A percentile compares a stretch with the other conserved stretches of the same genome.
Conservation (phyloP, 2,113 vertebrate genomes). For the Lichenostomus cassidix region DNA sequence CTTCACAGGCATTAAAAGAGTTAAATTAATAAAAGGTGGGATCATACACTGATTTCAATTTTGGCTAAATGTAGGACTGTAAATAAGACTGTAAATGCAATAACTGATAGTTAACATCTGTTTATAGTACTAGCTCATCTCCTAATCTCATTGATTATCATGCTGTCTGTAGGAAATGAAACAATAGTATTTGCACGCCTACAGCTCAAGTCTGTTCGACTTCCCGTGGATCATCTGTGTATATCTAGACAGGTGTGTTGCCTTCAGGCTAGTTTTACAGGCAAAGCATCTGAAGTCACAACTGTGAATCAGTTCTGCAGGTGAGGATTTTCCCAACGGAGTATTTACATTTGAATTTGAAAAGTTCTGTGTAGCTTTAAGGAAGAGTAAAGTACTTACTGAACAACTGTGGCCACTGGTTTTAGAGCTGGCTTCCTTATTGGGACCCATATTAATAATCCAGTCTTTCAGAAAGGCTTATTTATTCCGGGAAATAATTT, state of each 20-base stretch:
- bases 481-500: background rate
- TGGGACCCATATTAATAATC: background rate
- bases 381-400: background rate
- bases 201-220: background rate
- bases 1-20: background rate
- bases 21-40: background rate
- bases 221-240: background rate
- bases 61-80: background rate
- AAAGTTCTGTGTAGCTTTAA: background rate
- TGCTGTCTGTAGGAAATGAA: background rate
- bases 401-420: background rate
- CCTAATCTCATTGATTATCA: constrained; percentile 10
- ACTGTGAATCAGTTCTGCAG: background rate
- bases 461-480: background rate
- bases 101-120: background rate
- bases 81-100: background rate
- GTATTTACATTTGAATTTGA: background rate
- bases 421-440: background rate
- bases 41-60: background rate
- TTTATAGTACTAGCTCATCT: background rate
- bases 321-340: constrained; percentile 13
- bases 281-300: constrained; percentile 46
- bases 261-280: constrained; percentile 43
- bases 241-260: constrained; percentile 31
- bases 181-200: constrained; percentile 10